These are phyloP conservation scores for Athalia rosae DNA, from an alignment of 2,888 invertebrate genomes.

Conservation along the genomic window DNA sequence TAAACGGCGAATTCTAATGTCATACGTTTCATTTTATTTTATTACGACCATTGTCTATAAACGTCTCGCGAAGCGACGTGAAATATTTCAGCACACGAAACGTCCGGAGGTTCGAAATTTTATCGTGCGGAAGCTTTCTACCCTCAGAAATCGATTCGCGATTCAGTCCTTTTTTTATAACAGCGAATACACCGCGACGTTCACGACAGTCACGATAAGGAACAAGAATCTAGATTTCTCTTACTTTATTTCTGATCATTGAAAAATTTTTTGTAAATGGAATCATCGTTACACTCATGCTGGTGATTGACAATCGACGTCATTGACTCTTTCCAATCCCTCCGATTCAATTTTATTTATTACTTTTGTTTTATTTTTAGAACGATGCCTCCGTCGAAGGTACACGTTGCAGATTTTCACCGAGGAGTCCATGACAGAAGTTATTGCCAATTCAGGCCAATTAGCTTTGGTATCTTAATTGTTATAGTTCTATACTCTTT, in stretches of 20 bases:
- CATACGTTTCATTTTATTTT: no score
- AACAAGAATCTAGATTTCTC: constrained; percentile 1
- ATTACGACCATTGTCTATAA: no score
- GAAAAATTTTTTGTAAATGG: background rate
- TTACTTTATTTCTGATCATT: background rate
- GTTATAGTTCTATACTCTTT: constrained; percentile 54
- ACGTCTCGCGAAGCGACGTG: background rate
- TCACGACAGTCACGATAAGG: background rate
- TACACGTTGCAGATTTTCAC: constrained; percentile 17
- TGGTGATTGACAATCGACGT: no score
- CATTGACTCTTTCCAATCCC: no score
- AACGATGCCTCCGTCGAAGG: background rate
- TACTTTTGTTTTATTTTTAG: background rate
- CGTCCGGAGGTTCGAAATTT: background rate
- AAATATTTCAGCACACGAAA: constrained; percentile 31
- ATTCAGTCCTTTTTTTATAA: background rate
- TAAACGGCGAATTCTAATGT: no score
- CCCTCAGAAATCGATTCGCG: constrained; percentile 22
- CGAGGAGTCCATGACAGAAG: constrained; percentile 32
- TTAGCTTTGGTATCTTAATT: constrained; percentile 70
- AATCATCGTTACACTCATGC: no score
- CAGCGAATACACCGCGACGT: no score
- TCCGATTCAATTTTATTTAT: no score
- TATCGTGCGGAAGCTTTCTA: background rate
- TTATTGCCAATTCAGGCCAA: constrained; percentile 70